Evolutionary conservation across 2,888 invertebrate species (phyloP).

Genomic region (Trachelus iudaicus): DNA sequence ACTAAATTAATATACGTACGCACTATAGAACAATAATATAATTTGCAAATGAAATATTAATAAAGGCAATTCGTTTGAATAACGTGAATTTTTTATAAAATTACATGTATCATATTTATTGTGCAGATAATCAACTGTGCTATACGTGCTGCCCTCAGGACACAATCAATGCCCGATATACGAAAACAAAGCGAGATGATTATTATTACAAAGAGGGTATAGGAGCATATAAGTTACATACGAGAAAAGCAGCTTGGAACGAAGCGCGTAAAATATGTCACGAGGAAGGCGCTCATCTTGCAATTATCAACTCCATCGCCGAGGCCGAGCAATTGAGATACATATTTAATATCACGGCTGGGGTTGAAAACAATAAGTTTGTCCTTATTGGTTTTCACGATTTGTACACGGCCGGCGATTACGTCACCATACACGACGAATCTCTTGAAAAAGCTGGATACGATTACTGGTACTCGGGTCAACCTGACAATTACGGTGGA

Average conservation of each 20-base stretch:
- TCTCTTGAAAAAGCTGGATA: constrained; percentile 5
- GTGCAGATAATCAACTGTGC: too few species aligned
- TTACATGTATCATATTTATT: too few species aligned
- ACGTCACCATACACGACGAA: constrained; percentile 6
- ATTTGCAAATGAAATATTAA: too few species aligned
- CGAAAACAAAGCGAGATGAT: too few species aligned
- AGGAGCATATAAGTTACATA: constrained; percentile 58
- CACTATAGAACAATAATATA: too few species aligned
- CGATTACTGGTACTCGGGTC: neutral
- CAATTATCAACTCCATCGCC: constrained; percentile 57
- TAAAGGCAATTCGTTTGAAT: too few species aligned
- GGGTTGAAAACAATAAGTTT: neutral
- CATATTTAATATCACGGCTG: neutral
- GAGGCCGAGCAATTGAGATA: constrained; percentile 50
- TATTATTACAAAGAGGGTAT: neutral
- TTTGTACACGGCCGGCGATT: neutral
- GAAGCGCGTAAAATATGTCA: constrained; percentile 60
- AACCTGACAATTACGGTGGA: neutral
- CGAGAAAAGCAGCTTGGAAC: constrained; percentile 59
- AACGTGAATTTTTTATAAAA: too few species aligned
- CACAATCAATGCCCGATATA: too few species aligned
- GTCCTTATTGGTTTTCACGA: constrained; percentile 4
- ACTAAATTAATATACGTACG: too few species aligned
- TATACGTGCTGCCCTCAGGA: too few species aligned
- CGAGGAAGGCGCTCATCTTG: constrained; percentile 58